Base-by-base conservation (phyloP, 35 echinoderm and acorn worm species). In the Apostichopus japonicus region DNA sequence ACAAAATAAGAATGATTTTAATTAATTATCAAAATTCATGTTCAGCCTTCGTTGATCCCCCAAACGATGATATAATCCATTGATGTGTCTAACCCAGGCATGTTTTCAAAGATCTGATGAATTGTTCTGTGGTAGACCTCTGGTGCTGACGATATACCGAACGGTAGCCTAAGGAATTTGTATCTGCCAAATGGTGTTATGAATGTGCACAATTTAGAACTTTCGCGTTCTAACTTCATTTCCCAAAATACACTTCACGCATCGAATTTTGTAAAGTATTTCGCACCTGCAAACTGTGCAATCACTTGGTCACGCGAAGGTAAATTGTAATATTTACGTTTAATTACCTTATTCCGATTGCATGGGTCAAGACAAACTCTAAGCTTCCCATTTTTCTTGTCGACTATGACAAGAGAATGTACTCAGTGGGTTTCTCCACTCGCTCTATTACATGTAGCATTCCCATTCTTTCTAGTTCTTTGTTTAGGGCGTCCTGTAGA, bases 41-140 rank as follows among this genome's bases (percentile, higher is more conserved):
- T 58, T 93, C 87, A 6, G 77, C 77, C 86, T 78, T 77, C 15
- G 59, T 79, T 1, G 86, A 92, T 63, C 84, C 94, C 94, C 94
- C 94, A 92, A 1, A 95, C 33, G 24, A 92, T 87, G 55, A 95
- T 92, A 61, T 95, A 90, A 65, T 88, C 94, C 82, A 92, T 95
- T 9, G 80, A 87, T 3, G 94, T 95, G 56, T 92, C 83, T 13
- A 95, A 90, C 55, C 94, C 80, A 51, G 80, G 65, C 21, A 95
- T 80, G 22, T 53, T 24, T 17, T 92, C 94, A 81, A 95, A 95
- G 0, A 88, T 72, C 83, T 87, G 52, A 24, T 87, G 83, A 27
- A 95, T 79, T 9, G 54, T 87, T 14, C 55, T 73, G n/a, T 95
- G 90, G 65, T 88, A 95, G 13, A 86, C 94, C 52, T 94, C 90